Evolutionary conservation across 2,113 vertebrate genomes (phyloP).

Genomic region (Nothocercus julius): DNA sequence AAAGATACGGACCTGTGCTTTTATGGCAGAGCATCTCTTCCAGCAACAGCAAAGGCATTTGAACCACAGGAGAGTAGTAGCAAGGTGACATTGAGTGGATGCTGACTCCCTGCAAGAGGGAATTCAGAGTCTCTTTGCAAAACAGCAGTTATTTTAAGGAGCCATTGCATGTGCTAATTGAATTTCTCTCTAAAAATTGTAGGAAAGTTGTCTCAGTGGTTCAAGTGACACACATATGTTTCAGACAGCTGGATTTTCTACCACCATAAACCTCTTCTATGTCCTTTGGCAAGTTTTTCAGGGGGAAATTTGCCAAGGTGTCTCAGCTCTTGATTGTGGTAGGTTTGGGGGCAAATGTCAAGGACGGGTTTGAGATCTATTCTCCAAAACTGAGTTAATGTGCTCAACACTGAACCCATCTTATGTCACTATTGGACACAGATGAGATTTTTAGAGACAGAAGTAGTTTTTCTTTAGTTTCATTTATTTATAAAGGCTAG

Average conservation of each 20-base stretch:
- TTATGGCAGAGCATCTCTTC: not conserved
- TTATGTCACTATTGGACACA: too few species aligned
- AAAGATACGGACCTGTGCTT: not conserved
- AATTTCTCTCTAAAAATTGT: not conserved
- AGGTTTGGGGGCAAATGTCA: not conserved
- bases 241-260: not conserved
- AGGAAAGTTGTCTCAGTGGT: not conserved
- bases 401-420: not conserved
- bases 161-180: not conserved
- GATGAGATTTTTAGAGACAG: not conserved
- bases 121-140: not conserved
- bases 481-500: not conserved
- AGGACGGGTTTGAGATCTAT: rapidly evolving
- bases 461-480: not conserved
- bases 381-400: not conserved
- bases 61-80: not conserved
- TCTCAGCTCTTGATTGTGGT: not conserved
- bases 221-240: rapidly evolving
- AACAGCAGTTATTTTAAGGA: not conserved
- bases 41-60: not conserved
- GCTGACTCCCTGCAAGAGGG: not conserved
- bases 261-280: rapidly evolving
- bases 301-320: not conserved
- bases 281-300: not conserved
- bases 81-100: not conserved